Conservation (phyloP, 2,888 invertebrate species). For the Erynnis tages region DNA sequence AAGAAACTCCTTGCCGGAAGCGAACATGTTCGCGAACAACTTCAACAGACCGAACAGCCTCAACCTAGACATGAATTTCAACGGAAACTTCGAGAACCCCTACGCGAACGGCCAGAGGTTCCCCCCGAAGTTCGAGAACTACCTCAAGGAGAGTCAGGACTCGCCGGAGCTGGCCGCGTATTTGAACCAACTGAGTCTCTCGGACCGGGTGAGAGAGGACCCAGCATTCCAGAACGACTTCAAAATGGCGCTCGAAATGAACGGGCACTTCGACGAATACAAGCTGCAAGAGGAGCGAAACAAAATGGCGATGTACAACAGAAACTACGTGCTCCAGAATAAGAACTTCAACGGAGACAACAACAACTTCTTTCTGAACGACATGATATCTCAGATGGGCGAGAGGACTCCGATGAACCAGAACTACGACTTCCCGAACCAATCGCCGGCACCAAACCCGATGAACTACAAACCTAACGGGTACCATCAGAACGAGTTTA, state of each 20-base stretch:
- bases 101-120: slow-evolving; percentile 52
- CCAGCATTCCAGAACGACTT: slow-evolving; percentile 55
- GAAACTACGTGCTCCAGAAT: slow-evolving; percentile 57
- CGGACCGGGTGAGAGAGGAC: slow-evolving; percentile 55
- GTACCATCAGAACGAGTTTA: slow-evolving; percentile 62
- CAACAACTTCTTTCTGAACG: slow-evolving; percentile 47
- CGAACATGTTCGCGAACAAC: slow-evolving; percentile 60
- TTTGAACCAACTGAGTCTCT: slow-evolving; percentile 60
- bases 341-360: slow-evolving; percentile 59
- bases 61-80: slow-evolving; percentile 65
- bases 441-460: slow-evolving; percentile 44
- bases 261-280: slow-evolving; percentile 61
- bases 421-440: slow-evolving; percentile 61
- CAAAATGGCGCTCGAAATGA: slow-evolving; percentile 62
- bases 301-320: slow-evolving; percentile 58
- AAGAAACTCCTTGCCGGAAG: slow-evolving; percentile 70
- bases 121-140: slow-evolving; percentile 52
- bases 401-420: slow-evolving; percentile 51
- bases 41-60: slow-evolving; percentile 66
- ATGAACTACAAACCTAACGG: slow-evolving; percentile 66
- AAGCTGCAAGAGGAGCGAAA: slow-evolving; percentile 59
- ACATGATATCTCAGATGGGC: slow-evolving; percentile 57
- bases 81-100: slow-evolving; percentile 49
- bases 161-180: slow-evolving; percentile 59
- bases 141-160: slow-evolving; percentile 59